Base-by-base conservation (phyloP, 2,797 vertebrate species). In the Eupleurogrammus muticus region DNA sequence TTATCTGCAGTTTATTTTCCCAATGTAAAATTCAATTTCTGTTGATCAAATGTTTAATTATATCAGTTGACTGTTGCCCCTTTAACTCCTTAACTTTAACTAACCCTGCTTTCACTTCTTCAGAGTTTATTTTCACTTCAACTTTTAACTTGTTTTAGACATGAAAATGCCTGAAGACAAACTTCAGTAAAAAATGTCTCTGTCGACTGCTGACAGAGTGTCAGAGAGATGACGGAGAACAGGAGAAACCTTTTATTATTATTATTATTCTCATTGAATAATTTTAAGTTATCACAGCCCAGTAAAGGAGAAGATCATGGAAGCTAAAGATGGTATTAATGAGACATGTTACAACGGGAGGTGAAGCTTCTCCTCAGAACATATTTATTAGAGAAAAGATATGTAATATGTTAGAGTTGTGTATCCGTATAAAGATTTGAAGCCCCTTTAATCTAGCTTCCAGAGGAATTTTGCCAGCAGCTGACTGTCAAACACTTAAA, bases 371-470 rank as follows among this genome's bases (percentile, higher is more conserved):
- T 40, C 13, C 1, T n/a, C 36, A 20, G 4, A 13, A 24, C 8
- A 13, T 44, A 32, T 48, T 74, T 32, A 63, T 57, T 2, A 32
- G 38, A 68, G 58, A 59, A 52, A 13, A 5, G 11, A 38, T 16
- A n/a, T 49, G 34, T 59, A 3, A 70, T 51, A 60, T 49, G 48
- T 72, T 50, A 56, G 65, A 42, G 55, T 32, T 40, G 59, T 58
- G 38, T 12, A 24, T 67, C 57, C 42, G 17, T 49, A 24, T 44
- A 36, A 65, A 38, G 68, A 78, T 61, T 61, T 61, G 69, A 60
- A 51, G 40, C 34, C 40, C 70, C 57, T 66, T 60, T 47, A 66
- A 63, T 44, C 70, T 58, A 16, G 0, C 13, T 57, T 21, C 51
- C 61, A 32, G 6, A 16, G 65, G 65, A 47, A 13, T 14, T 42